Evolutionary conservation across 2,797 vertebrate genomes (phyloP).

Genomic region (Luscinia luscinia): DNA sequence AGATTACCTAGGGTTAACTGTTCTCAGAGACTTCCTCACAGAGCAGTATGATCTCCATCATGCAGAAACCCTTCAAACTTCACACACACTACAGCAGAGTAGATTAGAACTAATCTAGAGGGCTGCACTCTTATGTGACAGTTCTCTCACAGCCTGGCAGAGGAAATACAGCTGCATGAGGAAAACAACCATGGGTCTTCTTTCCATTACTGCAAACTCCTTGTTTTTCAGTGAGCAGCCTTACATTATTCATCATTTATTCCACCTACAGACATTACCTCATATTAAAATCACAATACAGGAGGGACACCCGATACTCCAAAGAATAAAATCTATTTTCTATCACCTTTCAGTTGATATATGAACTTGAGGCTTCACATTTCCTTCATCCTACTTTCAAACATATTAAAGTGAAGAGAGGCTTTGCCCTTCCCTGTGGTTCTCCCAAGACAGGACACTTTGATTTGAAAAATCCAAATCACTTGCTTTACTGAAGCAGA

Average conservation of each 20-base stretch:
- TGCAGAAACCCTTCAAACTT: neutral
- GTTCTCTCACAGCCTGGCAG: neutral
- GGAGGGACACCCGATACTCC: neutral
- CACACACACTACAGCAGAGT: neutral
- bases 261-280: constrained; percentile 13
- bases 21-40: neutral
- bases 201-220: neutral
- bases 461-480: neutral
- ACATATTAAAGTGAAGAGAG: neutral
- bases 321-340: constrained; percentile 12
- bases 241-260: constrained; percentile 22
- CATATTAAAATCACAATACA: neutral
- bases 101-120: neutral
- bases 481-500: neutral
- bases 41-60: neutral
- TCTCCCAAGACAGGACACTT: neutral
- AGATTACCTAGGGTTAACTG: constrained; percentile 18
- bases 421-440: neutral
- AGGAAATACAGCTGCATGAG: neutral
- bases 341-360: neutral
- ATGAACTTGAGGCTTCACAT: neutral
- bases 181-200: neutral
- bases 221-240: neutral
- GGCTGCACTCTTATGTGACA: neutral
- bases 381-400: neutral